These are phyloP conservation scores for Anomalospiza imberbis DNA, from an alignment of 2,797 vertebrate species.

Conservation along the genomic window DNA sequence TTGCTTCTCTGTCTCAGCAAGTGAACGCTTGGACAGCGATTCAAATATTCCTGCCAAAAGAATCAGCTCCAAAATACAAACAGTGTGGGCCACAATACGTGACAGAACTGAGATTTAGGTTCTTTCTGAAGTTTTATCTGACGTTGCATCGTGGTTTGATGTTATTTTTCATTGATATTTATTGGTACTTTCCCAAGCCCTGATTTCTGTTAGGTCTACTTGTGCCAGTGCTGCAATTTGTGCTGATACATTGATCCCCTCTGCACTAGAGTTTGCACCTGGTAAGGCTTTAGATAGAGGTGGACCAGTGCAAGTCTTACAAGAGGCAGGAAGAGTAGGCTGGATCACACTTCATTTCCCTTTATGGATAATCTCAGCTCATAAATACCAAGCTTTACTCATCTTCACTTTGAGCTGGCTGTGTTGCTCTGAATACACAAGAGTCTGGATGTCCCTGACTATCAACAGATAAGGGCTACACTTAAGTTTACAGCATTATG, in stretches of 20 bases:
- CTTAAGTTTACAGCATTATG: not conserved
- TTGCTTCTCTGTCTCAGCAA: not conserved
- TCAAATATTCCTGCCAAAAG: not conserved
- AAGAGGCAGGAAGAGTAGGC: not conserved
- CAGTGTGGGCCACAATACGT: not conserved
- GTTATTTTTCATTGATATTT: not conserved
- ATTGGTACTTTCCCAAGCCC: not conserved
- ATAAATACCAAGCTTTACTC: not conserved
- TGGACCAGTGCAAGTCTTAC: not conserved
- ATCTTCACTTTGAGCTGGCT: fast-evolving
- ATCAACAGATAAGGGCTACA: not conserved
- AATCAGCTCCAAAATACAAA: not conserved
- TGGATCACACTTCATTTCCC: not conserved
- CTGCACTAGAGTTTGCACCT: not conserved
- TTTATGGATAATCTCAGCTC: not conserved
- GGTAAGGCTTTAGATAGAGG: not conserved
- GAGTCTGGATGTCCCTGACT: not conserved
- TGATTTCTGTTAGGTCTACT: not conserved
- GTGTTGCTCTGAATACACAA: too few species aligned
- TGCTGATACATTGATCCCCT: fast-evolving
- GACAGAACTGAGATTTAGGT: not conserved
- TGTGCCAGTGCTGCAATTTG: not conserved
- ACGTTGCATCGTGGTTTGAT: too few species aligned
- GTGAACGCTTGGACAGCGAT: fast-evolving
- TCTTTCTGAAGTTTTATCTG: not conserved